A percentile compares a stretch with the other conserved stretches of the same genome.
Conservation (phyloP, 2,888 invertebrate species). For the Metacarcinus magister region DNA sequence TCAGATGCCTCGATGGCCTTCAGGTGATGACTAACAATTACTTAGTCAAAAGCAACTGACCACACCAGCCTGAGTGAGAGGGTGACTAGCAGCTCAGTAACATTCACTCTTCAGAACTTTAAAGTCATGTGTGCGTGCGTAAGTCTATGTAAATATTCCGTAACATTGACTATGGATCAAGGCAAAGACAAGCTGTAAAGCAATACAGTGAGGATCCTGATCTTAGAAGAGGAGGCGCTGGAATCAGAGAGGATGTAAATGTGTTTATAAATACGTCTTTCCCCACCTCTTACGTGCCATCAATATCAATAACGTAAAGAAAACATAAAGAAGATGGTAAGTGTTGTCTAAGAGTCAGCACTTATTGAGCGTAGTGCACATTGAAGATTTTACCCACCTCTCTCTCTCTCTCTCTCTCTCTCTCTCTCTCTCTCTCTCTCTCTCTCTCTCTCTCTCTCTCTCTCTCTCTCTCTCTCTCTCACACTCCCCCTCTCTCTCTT, state of each 20-base stretch:
- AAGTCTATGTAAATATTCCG: neutral
- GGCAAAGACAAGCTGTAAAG: neutral
- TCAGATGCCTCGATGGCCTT: too few species aligned
- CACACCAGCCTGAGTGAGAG: too few species aligned
- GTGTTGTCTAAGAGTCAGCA: slow-evolving; percentile 26
- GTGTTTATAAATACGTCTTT: neutral
- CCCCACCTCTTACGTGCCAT: neutral
- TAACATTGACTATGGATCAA: neutral
- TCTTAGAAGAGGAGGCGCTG: neutral
- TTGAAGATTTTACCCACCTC: neutral
- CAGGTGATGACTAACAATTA: too few species aligned
- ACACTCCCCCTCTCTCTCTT: too few species aligned
- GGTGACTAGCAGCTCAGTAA: too few species aligned
- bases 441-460: neutral
- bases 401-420: neutral
- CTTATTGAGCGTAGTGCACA: neutral
- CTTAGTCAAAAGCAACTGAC: too few species aligned
- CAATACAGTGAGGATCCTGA: too few species aligned
- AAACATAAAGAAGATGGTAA: slow-evolving; percentile 5
- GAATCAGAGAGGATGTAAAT: neutral
- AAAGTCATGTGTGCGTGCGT: too few species aligned
- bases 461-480: too few species aligned
- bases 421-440: neutral
- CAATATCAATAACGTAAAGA: neutral
- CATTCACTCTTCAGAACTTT: too few species aligned